Conservation (phyloP, 2,888 invertebrate species). For the Oithona nana region DNA sequence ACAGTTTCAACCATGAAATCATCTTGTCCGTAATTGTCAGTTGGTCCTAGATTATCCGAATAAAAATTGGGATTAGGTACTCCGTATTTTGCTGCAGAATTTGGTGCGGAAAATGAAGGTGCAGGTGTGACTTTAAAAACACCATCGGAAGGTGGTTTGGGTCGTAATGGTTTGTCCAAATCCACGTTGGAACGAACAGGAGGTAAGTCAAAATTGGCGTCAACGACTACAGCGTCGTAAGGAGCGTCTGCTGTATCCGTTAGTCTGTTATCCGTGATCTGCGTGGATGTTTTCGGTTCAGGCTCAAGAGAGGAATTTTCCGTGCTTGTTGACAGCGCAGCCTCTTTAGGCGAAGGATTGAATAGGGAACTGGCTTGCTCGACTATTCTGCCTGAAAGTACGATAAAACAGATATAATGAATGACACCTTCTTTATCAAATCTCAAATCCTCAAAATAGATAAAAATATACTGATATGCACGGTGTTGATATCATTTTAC, state of each 20-base stretch:
- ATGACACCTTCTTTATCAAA: too few relatives aligned
- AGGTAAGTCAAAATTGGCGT: background rate
- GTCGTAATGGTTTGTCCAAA: constrained; percentile 3
- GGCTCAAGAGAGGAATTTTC: too few relatives aligned
- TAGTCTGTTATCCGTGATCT: background rate
- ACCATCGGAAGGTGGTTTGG: constrained; percentile 16
- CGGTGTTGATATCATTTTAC: too few relatives aligned
- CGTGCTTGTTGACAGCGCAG: too few relatives aligned
- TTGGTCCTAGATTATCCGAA: background rate
- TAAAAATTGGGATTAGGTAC: constrained; percentile 14
- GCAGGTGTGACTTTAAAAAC: background rate
- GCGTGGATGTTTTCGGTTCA: background rate
- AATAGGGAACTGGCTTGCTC: background rate
- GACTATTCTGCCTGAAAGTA: background rate
- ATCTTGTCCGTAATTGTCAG: constrained; percentile 8
- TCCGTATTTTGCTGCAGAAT: background rate
- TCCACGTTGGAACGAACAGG: constrained; percentile 11
- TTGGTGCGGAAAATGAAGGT: background rate
- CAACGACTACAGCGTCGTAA: background rate
- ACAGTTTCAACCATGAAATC: constrained; percentile 18
- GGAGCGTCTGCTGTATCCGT: background rate
- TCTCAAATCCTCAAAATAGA: too few relatives aligned
- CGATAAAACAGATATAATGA: too few relatives aligned
- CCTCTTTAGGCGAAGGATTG: background rate
- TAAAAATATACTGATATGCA: too few relatives aligned